Evolutionary conservation across 2,797 vertebrate genomes (phyloP).

Genomic region (Myiotriccus ornatus): DNA sequence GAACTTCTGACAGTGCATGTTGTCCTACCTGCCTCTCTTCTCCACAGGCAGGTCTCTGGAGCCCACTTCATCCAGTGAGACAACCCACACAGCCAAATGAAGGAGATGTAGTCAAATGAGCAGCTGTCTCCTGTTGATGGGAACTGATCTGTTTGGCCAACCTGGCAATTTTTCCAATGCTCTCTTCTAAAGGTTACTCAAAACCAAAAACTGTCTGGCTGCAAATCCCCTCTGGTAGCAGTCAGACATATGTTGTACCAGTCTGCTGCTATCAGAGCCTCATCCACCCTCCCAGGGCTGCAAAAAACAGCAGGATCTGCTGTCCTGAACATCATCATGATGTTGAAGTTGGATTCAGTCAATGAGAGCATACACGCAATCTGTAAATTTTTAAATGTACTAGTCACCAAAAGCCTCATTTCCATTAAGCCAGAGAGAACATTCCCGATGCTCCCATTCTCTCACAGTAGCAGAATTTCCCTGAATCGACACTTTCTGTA

Average conservation of each 20-base stretch:
- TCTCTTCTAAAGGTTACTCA: not conserved
- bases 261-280: not conserved
- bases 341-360: not conserved
- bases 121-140: not conserved
- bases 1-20: not conserved
- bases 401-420: constrained; percentile 13
- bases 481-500: not conserved
- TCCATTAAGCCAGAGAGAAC: not conserved
- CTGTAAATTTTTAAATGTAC: not conserved
- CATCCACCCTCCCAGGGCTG: not conserved
- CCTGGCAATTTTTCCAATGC: not conserved
- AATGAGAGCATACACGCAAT: not conserved
- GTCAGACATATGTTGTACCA: not conserved
- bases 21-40: not conserved
- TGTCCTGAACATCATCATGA: not conserved
- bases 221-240: not conserved
- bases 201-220: not conserved
- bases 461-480: not conserved
- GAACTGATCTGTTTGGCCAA: not conserved
- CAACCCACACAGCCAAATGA: not conserved
- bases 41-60: not conserved
- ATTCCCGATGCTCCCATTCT: not conserved
- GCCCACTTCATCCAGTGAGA: not conserved
- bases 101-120: not conserved
- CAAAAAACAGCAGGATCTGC: not conserved